phyloP scores from a whole-genome alignment of 2,888 invertebrate species.

The Eutolmus rufibarbis region DNA sequence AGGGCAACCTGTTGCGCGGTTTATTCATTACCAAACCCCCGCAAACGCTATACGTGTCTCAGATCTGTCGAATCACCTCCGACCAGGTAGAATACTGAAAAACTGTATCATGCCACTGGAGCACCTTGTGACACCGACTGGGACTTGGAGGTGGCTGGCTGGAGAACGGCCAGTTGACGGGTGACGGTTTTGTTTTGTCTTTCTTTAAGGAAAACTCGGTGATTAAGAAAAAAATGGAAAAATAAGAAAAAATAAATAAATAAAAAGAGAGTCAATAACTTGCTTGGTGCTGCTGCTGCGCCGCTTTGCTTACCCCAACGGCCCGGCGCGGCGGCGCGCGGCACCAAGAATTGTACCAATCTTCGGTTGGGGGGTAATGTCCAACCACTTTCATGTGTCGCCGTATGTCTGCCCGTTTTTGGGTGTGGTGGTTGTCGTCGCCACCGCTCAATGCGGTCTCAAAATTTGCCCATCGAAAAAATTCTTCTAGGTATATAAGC shows the following conservation, averaged over 20 bases:
- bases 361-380: constrained; percentile 6
- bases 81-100: constrained; percentile 10
- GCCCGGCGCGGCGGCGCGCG: background rate
- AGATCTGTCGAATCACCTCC: background rate
- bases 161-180: constrained; percentile 4
- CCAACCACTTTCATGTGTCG: constrained; percentile 33
- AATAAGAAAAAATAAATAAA: background rate
- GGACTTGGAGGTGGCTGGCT: constrained; percentile 11
- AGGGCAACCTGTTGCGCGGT: constrained; percentile 59
- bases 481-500: constrained; percentile 58
- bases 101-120: constrained; percentile 22
- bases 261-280: constrained; percentile 15
- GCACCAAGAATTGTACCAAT: constrained; percentile 8
- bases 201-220: constrained; percentile 34
- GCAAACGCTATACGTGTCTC: background rate
- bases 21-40: constrained; percentile 37
- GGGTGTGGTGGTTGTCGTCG: constrained; percentile 34
- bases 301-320: background rate
- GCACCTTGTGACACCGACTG: constrained; percentile 9
- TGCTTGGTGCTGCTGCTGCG: background rate
- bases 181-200: constrained; percentile 6
- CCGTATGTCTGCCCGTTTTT: constrained; percentile 6
- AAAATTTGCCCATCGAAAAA: constrained; percentile 24
- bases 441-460: background rate
- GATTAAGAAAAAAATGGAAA: background rate